Evolutionary conservation across 2,797 vertebrate genomes (phyloP).

Genomic region (Heliangelus exortis): DNA sequence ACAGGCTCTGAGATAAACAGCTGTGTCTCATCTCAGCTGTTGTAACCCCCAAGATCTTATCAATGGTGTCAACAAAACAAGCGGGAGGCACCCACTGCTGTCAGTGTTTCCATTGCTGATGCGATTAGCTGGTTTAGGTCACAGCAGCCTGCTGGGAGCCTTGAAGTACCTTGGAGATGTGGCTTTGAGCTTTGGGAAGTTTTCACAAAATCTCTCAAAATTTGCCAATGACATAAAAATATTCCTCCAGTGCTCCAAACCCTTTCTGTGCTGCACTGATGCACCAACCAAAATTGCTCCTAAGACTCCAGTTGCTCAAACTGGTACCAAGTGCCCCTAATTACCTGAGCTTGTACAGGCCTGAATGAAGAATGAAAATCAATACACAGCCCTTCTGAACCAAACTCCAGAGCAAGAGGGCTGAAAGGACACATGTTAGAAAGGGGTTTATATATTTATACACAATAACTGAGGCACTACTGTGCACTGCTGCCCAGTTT

Average conservation of each 20-base stretch:
- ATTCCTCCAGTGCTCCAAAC: neutral
- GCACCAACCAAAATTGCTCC: neutral
- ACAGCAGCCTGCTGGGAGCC: neutral
- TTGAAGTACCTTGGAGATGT: neutral
- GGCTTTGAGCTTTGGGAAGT: neutral
- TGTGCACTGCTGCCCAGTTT: neutral
- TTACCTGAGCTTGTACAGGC: neutral
- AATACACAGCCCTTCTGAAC: neutral
- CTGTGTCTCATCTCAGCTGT: neutral
- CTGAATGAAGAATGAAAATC: neutral
- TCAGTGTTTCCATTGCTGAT: rapidly evolving
- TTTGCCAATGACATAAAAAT: neutral
- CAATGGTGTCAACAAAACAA: neutral
- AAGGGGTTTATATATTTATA: neutral
- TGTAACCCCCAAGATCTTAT: neutral
- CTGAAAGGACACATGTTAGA: neutral
- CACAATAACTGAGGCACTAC: neutral
- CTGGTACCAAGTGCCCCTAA: neutral
- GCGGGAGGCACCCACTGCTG: rapidly evolving
- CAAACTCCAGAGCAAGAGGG: neutral
- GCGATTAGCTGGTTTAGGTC: rapidly evolving
- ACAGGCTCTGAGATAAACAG: neutral
- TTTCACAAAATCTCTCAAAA: neutral
- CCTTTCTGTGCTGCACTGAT: neutral
- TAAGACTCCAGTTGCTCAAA: neutral